Evolutionary conservation across 1,140 invertebrate species (phyloP).

Genomic region (Leptinotarsa lineolata): DNA sequence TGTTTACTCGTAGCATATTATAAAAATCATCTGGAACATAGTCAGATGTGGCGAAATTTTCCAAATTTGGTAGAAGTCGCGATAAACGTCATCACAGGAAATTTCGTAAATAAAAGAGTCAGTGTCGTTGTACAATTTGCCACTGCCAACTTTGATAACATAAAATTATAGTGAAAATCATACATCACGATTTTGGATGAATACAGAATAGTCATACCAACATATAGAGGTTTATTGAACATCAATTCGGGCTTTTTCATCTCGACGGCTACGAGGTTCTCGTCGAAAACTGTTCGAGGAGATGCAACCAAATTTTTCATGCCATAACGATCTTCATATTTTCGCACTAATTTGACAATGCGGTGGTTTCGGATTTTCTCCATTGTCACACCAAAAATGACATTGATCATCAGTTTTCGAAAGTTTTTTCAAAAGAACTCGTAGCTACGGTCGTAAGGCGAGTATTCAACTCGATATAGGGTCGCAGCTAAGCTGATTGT

Average conservation of each 20-base stretch:
- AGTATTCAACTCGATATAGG: neutral
- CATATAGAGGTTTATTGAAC: slow-evolving; percentile 17
- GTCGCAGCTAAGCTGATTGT: slow-evolving; percentile 48
- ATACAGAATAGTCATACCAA: slow-evolving; percentile 26
- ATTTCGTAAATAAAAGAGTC: neutral
- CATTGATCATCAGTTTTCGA: slow-evolving; percentile 58
- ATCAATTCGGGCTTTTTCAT: neutral
- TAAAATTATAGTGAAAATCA: slow-evolving; percentile 16
- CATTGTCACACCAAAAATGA: slow-evolving; percentile 58
- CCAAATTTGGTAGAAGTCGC: neutral
- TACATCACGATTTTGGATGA: slow-evolving; percentile 18
- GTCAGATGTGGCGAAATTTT: neutral
- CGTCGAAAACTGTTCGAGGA: slow-evolving; percentile 29
- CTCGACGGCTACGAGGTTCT: slow-evolving; percentile 34
- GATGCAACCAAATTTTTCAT: slow-evolving; percentile 47
- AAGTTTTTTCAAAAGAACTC: slow-evolving; percentile 56
- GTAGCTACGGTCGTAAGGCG: slow-evolving; percentile 45
- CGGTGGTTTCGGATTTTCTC: slow-evolving; percentile 54
- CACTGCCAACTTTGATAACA: neutral
- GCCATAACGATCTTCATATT: slow-evolving; percentile 41
- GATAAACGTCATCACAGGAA: neutral
- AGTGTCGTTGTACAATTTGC: slow-evolving; percentile 5
- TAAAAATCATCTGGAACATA: too few species aligned
- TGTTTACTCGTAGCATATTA: neutral
- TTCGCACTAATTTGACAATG: slow-evolving; percentile 49